Evolutionary conservation across 1,140 invertebrate genomes (phyloP), one percentile per base, ranked within the genome.

Genomic region (Venustaconcha ellipsiformis): DNA sequence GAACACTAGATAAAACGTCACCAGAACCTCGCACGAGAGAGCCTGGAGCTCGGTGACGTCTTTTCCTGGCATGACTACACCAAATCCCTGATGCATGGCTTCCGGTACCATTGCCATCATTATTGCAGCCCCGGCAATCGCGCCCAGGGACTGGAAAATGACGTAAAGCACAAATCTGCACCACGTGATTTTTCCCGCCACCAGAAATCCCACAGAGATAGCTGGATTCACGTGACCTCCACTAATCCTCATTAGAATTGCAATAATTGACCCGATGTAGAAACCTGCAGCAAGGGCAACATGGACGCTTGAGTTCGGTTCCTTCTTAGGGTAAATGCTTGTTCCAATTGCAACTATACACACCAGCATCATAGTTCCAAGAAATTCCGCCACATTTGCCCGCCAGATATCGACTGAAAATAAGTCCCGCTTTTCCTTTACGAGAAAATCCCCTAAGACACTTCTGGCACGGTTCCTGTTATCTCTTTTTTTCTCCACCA

Each of bases 1-100:
- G 65, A 97, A 92, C 1, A 97, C 93, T 76, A 98, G 90, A 3
- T 97, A 90, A 87, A 97, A 97, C 0, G 96, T 97, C 74, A 97
- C 94, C 69, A 97, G 88, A 1, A 93, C 92, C 89, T 99, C 97
- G 55, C 97, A 92, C 14, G 94, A 88, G 37, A 97, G 89, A 0
- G 93, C 96, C 91, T 97, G 94, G 18, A 67, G 58, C 12, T 72
- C 57, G 17, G 80, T 82, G 63, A 88, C 80, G 37, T 78, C 75
- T 20, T 67, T 20, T 6, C 68, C 72, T n/a, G 83, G 84, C 13
- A 72, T 12, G 1, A 86, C 73, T 1, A 86, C 57, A 2, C 83
- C 86, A 17, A 85, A 67, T 26, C 67, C 73, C 11, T 81, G 83
- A 17, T 68, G 66, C 67, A 84, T 86, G 14, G 71, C 68, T 14